phyloP scores from a whole-genome alignment of 2,888 invertebrate species.

The Drosophila fungiperda region DNA sequence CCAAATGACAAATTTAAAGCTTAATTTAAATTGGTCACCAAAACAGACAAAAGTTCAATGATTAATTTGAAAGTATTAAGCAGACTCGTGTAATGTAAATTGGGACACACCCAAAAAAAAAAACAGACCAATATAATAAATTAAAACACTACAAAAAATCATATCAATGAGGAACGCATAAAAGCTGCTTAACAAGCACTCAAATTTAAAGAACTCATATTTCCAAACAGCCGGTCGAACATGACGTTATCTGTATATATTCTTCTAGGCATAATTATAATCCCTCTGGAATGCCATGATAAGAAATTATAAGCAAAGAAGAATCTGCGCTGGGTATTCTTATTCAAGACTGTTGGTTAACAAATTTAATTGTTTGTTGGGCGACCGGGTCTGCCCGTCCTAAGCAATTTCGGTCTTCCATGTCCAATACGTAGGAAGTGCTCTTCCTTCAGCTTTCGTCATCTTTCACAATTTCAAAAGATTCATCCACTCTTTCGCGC shows the following conservation, averaged over 20 bases:
- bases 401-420: too few species aligned
- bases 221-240: not conserved
- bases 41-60: conserved; percentile 61
- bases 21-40: conserved; percentile 30
- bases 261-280: not conserved
- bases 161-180: conserved; percentile 3
- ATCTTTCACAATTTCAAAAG: too few species aligned
- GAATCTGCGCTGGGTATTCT: too few species aligned
- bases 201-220: not conserved
- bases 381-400: too few species aligned
- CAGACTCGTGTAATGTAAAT: conserved; percentile 49
- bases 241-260: not conserved
- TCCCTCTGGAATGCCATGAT: not conserved
- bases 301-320: too few species aligned
- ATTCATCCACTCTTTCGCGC: too few species aligned
- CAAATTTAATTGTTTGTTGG: too few species aligned
- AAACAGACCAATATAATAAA: conserved; percentile 2
- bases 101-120: conserved; percentile 33
- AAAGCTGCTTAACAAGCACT: not conserved
- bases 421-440: too few species aligned
- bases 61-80: conserved; percentile 48
- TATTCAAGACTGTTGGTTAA: too few species aligned
- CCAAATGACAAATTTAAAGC: conserved; percentile 24
- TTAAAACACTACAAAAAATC: not conserved
- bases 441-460: too few species aligned